Evolutionary conservation across 2,113 vertebrate genomes (phyloP).

Genomic region (Oxyura jamaicensis): DNA sequence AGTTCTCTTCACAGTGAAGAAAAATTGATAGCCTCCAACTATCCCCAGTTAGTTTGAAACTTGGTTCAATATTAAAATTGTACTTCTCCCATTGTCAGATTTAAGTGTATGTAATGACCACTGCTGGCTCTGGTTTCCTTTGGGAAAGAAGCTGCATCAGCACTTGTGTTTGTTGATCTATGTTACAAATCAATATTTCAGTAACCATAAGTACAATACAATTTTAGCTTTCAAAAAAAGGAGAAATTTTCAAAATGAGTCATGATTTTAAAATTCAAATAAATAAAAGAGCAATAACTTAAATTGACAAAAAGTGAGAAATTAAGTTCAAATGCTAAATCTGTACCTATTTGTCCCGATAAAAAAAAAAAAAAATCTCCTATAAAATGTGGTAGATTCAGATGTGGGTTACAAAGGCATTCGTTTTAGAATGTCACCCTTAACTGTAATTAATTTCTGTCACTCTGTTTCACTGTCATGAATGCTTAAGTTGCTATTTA

Average conservation of each 20-base stretch:
- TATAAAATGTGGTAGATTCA: background rate
- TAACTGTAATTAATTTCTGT: constrained; percentile 16
- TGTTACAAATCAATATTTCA: constrained; percentile 23
- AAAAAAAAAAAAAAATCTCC: background rate
- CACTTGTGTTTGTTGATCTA: background rate
- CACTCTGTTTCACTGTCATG: background rate
- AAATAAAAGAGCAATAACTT: background rate
- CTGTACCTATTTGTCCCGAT: background rate
- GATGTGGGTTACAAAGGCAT: background rate
- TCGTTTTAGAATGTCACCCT: background rate
- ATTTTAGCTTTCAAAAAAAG: background rate
- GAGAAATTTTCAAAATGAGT: background rate
- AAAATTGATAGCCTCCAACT: background rate
- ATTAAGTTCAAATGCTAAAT: background rate
- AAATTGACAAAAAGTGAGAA: constrained; percentile 3
- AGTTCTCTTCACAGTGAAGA: background rate
- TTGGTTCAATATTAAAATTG: background rate
- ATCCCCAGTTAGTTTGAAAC: background rate
- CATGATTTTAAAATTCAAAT: background rate
- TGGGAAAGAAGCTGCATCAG: constrained; percentile 7
- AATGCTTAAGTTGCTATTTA: constrained; percentile 8
- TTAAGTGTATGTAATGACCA: background rate
- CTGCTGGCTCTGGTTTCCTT: background rate
- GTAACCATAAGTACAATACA: background rate
- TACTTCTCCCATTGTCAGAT: background rate